Evolutionary conservation across 2,113 vertebrate species (phyloP).

Genomic region (Rhagologus leucostigma): DNA sequence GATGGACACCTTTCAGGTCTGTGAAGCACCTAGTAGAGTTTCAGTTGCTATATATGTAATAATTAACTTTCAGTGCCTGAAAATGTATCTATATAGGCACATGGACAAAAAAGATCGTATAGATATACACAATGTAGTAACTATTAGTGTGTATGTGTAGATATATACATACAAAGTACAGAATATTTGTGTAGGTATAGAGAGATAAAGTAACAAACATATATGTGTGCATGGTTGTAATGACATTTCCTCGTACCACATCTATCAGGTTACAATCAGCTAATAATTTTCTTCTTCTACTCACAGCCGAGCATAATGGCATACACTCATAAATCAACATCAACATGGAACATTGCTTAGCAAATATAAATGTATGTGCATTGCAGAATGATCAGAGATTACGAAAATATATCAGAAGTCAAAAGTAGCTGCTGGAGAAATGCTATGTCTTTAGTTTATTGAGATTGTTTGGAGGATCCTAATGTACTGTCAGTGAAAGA

Average conservation of each 20-base stretch:
- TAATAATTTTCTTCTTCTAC: conserved; percentile 77
- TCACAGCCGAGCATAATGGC: conserved; percentile 68
- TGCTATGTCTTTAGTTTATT: conserved; percentile 87
- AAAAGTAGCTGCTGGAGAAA: conserved; percentile 85
- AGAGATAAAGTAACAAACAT: conserved; percentile 51
- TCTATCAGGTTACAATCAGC: conserved; percentile 74
- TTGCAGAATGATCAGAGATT: conserved; percentile 76
- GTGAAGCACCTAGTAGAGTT: background rate
- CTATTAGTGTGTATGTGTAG: background rate
- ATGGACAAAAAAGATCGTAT: background rate
- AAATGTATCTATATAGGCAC: background rate
- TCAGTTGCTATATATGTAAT: background rate
- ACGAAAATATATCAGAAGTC: conserved; percentile 81
- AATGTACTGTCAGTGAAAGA: conserved; percentile 94
- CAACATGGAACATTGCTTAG: conserved; percentile 70
- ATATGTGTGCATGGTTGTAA: conserved; percentile 54
- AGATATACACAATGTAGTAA: background rate
- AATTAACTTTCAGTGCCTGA: background rate
- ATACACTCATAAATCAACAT: conserved; percentile 74
- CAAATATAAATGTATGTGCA: conserved; percentile 78
- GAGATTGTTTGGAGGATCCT: conserved; percentile 92
- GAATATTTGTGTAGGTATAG: background rate
- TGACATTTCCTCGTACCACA: conserved; percentile 67
- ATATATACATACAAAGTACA: background rate
- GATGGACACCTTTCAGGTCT: background rate